Conservation (phyloP, 2,797 vertebrate species). For the Huso huso region DNA sequence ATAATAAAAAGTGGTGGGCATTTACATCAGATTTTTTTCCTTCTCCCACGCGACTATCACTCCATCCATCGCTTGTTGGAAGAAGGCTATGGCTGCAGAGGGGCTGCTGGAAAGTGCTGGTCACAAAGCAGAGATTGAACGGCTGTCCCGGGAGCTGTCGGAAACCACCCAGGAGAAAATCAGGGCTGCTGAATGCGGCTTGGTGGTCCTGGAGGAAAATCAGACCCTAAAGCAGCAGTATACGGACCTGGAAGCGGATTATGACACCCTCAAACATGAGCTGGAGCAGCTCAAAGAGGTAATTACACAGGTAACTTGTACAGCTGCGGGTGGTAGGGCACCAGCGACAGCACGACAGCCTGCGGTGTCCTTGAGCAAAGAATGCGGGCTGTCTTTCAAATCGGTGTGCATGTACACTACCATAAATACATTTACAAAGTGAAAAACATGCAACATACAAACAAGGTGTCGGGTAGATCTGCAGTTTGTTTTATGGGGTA, state of each 20-base stretch:
- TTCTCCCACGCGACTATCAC: conserved; percentile 43
- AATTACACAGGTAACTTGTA: conserved; percentile 4
- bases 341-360: no score
- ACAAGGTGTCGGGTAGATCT: no score
- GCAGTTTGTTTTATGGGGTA: no score
- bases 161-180: conserved; percentile 94
- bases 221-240: conserved; percentile 91
- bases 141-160: conserved; percentile 78
- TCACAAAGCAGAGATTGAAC: conserved; percentile 77
- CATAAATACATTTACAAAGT: no score
- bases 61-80: conserved; percentile 37
- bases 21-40: conserved; percentile 14
- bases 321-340: no score
- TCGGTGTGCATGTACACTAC: no score
- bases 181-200: conserved; percentile 88
- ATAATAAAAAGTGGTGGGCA: conserved; percentile 24
- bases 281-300: conserved; percentile 94
- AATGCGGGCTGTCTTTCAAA: no score
- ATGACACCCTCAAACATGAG: conserved; percentile 80
- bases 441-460: no score
- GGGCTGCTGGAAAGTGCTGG: conserved; percentile 70
- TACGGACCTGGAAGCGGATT: conserved; percentile 83
- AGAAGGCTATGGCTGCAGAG: conserved; percentile 81
- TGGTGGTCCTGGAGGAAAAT: conserved; percentile 95
- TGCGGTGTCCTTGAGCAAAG: no score